Evolutionary conservation across 2,888 invertebrate species (phyloP).

Genomic region (Cosmorhoe ocellata): DNA sequence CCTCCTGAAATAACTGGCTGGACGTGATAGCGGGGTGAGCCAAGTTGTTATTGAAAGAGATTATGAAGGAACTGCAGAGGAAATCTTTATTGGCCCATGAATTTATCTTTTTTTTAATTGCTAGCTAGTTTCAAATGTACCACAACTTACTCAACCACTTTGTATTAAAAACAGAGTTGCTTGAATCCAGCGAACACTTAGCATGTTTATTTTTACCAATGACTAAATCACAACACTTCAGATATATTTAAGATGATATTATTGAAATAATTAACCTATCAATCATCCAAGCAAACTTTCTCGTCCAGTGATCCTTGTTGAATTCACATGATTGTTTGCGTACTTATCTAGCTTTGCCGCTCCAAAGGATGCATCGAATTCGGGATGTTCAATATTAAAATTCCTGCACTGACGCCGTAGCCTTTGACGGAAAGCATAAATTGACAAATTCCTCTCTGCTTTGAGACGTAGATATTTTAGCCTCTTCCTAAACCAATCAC

Average conservation of each 20-base stretch:
- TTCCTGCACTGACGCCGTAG: conserved; percentile 11
- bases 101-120: conserved; percentile 1
- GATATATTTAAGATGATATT: too few relatives aligned
- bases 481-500: conserved; percentile 5
- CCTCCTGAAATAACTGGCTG: conserved; percentile 21
- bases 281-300: too few relatives aligned
- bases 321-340: not conserved
- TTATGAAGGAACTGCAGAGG: conserved; percentile 9
- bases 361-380: not conserved
- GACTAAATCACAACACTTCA: too few relatives aligned
- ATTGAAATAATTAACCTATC: too few relatives aligned
- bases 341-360: not conserved
- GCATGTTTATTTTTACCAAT: too few relatives aligned
- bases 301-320: too few relatives aligned
- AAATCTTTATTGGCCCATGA: not conserved
- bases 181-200: too few relatives aligned
- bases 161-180: too few relatives aligned
- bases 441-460: conserved; percentile 10
- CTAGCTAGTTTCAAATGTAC: too few relatives aligned
- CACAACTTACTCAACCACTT: too few relatives aligned
- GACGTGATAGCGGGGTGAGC: conserved; percentile 19
- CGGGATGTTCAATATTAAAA: conserved; percentile 19
- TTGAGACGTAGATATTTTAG: conserved; percentile 5
- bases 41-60: conserved; percentile 22
- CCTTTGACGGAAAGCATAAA: conserved; percentile 14